Percentiles rank a stretch among this genome's conserved stretches.
Conservation (phyloP, 2,888 invertebrate species). For the Eupeodes latifasciatus region DNA sequence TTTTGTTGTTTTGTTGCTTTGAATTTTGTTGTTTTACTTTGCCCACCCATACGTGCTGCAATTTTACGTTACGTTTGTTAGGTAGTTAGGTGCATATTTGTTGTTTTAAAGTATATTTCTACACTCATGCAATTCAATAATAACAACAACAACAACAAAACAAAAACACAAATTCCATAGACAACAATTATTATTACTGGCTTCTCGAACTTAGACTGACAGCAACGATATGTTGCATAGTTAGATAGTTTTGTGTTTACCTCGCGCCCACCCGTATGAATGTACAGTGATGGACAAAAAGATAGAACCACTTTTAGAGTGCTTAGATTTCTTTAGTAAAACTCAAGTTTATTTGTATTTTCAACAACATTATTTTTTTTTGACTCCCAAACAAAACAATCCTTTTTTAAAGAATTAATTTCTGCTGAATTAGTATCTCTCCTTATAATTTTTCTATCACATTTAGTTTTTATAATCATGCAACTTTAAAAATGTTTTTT, state of each 20-base stretch:
- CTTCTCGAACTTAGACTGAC: neutral
- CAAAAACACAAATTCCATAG: conserved; percentile 53
- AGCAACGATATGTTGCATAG: neutral
- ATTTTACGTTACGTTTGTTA: neutral
- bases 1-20: conserved; percentile 1
- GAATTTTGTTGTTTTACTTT: conserved; percentile 8
- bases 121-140: conserved; percentile 38
- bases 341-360: no score
- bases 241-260: conserved; percentile 22
- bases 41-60: conserved; percentile 44
- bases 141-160: neutral
- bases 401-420: no score
- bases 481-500: no score
- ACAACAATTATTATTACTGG: conserved; percentile 41
- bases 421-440: no score
- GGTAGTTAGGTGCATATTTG: neutral
- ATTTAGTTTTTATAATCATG: no score
- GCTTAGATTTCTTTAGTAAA: no score
- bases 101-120: conserved; percentile 19
- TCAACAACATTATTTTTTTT: no score
- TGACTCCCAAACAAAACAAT: no score
- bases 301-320: no score
- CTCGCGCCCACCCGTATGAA: no score
- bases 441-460: no score
- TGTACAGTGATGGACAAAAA: no score